phyloP scores from a whole-genome alignment of 2,888 invertebrate genomes.

The Rugalucina vietnamica region DNA sequence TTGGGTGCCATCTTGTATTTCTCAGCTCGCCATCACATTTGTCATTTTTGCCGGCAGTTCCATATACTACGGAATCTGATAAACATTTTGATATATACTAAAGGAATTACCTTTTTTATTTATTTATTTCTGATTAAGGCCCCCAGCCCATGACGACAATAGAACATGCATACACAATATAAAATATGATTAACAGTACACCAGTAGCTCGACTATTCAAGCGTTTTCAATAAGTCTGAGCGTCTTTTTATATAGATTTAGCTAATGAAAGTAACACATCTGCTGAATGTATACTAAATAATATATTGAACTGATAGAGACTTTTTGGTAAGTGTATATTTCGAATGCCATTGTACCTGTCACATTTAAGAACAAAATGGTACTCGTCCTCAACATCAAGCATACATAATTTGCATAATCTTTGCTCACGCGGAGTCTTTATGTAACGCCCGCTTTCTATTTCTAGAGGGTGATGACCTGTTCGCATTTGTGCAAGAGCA shows the following conservation, averaged over 20 bases:
- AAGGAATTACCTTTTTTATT: too few species aligned
- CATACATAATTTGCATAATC: neutral
- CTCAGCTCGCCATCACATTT: too few species aligned
- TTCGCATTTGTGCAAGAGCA: neutral
- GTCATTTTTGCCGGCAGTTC: too few species aligned
- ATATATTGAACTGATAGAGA: neutral
- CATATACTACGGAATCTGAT: too few species aligned
- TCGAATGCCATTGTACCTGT: neutral
- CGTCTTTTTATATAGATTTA: neutral
- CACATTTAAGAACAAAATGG: neutral
- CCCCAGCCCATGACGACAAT: neutral
- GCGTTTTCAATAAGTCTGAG: neutral
- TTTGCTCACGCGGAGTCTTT: neutral
- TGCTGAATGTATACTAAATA: neutral
- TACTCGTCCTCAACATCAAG: neutral
- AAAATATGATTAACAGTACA: neutral
- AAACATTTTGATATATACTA: too few species aligned
- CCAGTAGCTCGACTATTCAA: neutral
- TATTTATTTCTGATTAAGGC: neutral
- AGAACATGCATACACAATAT: neutral
- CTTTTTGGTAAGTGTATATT: neutral
- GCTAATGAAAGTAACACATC: neutral
- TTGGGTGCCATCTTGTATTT: too few species aligned
- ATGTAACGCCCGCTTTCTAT: slow-evolving; percentile 18
- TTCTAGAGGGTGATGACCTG: slow-evolving; percentile 3